Percentiles rank a stretch among this genome's conserved stretches.
These are phyloP conservation scores for Drosophila murphyi DNA, from an alignment of 1,140 invertebrate genomes.

Conservation along the genomic window DNA sequence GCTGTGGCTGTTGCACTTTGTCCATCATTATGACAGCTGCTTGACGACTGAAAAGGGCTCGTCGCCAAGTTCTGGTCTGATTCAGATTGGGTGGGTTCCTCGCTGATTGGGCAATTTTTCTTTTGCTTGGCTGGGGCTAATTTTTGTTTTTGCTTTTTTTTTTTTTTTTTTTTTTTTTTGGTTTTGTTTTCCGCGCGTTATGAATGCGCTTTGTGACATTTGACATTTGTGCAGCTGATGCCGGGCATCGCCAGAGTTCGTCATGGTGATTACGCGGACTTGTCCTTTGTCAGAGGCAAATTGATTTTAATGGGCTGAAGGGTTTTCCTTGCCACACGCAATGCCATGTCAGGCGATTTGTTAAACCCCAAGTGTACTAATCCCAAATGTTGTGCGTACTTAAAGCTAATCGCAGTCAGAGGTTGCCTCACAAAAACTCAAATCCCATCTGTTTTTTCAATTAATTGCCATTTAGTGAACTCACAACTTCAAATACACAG, in stretches of 20 bases:
- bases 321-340: constrained; percentile 1
- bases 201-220: constrained; percentile 77
- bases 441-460: constrained; percentile 38
- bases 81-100: constrained; percentile 15
- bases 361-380: constrained; percentile 29
- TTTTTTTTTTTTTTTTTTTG: constrained; percentile 1
- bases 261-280: constrained; percentile 63
- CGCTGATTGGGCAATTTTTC: constrained; percentile 74
- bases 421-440: background rate
- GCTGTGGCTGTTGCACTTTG: constrained; percentile 69
- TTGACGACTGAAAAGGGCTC: constrained; percentile 69
- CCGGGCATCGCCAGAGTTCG: constrained; percentile 31
- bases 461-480: constrained; percentile 58
- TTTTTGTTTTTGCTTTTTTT: constrained; percentile 43
- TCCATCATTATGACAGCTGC: constrained; percentile 81
- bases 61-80: constrained; percentile 17
- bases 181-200: constrained; percentile 24
- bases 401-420: background rate
- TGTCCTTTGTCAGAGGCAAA: constrained; percentile 34
- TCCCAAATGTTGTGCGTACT: constrained; percentile 5
- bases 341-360: constrained; percentile 24
- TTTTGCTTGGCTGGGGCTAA: constrained; percentile 54
- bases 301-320: constrained; percentile 53
- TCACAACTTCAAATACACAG: constrained; percentile 27
- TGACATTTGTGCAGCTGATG: constrained; percentile 70